Conservation (phyloP, 2,113 vertebrate species). For the Cygnus atratus region DNA sequence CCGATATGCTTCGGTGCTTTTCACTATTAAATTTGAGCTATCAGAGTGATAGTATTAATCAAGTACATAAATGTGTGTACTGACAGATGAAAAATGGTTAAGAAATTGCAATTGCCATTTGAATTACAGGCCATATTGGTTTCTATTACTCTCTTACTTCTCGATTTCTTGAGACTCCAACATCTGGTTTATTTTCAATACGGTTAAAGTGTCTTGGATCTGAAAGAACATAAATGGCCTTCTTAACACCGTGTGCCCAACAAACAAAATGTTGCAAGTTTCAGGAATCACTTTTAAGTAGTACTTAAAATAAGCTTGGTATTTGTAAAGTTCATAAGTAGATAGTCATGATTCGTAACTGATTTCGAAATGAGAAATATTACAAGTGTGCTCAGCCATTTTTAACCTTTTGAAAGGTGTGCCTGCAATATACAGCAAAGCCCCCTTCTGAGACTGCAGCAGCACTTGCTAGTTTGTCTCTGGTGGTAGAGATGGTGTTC, state of each 20-base stretch:
- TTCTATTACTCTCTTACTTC: neutral
- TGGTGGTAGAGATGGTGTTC: neutral
- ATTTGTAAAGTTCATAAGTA: neutral
- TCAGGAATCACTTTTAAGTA: neutral
- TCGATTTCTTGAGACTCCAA: neutral
- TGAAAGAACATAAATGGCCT: neutral
- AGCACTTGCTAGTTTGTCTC: neutral
- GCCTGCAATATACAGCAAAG: neutral
- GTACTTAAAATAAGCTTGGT: neutral
- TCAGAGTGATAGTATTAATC: neutral
- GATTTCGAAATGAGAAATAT: neutral
- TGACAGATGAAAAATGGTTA: neutral
- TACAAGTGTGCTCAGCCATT: neutral
- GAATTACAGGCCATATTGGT: neutral
- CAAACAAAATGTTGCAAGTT: neutral
- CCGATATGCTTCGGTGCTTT: neutral
- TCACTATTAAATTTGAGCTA: neutral
- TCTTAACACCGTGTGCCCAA: neutral
- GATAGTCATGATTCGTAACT: rapidly evolving
- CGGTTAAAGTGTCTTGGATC: neutral
- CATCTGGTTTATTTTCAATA: neutral
- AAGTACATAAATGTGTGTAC: neutral
- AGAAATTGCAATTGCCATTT: neutral
- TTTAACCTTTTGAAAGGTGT: neutral
- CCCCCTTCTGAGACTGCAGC: neutral